Evolutionary conservation across 2,888 invertebrate species (phyloP), one percentile per base, ranked within the genome.

Genomic region (Sialis fuliginosa): DNA sequence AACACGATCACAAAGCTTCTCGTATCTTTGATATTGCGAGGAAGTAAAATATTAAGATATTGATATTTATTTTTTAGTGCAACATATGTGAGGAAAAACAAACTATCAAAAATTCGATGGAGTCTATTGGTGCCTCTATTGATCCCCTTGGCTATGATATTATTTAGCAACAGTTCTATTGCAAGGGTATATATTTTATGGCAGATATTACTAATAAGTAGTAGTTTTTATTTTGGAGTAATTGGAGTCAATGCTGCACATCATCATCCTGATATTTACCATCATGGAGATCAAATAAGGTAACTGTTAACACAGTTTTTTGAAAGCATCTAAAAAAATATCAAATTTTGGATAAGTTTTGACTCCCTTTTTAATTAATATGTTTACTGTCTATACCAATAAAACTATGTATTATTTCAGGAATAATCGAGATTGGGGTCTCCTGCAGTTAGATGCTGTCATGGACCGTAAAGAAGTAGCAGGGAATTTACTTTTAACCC

Each of bases 221-320:
- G 68, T 2, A 80, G 83, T 53, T 70, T 77, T 40, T 54, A 72
- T 1, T 82, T 86, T 57, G 67, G 64, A 9, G 53, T 72, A 1
- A 75, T 83, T 48, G 84, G 78, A 2, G 56, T 81, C 1, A 83
- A 77, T 58, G 84, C 83, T 1, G 83, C 79, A 1, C 87, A 87
- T 65, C 85, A 86, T 57, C 83, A 86, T 59, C 84, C 86, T 1
- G 74, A 75, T 33, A 79, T 85, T 48, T 80, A 80, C 55, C 86
- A 86, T 58, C 85, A 85, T 55, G 85, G 85, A 2, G 87, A 88
- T 60, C 63, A 74, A 45, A 68, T 72, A 37, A 71, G 73, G 79
- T 79, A 64, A 51, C 49, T 50, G 9, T 39, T 7, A 46, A 33
- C n/a, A n/a, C n/a, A n/a, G n/a, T n/a, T n/a, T n/a, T n/a, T n/a